Evolutionary conservation across 2,888 invertebrate species (phyloP), one percentile per base, ranked within the genome.

Genomic region (Nebria brevicollis): DNA sequence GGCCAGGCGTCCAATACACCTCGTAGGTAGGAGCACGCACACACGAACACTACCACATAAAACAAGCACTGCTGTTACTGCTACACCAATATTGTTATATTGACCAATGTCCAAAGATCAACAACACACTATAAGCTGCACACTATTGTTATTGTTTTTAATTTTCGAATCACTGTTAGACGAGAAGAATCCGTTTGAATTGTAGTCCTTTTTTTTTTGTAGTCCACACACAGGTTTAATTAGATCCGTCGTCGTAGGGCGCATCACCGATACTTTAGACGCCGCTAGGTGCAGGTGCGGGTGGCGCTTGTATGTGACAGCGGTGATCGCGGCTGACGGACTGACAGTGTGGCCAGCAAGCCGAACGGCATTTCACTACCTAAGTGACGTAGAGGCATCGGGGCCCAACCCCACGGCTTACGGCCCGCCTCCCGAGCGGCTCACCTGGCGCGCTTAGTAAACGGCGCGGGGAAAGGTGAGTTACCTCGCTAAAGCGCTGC

Each of bases 91-190:
- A 54, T 54, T 54, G 54, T 54, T 54, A 54, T 54, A 54, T 20
- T 20, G 54, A 54, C 54, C 20, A 20, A 54, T 3, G 54, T 54
- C 54, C 54, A 54, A 54, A 54, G 54, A 54, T 54, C 54, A 54
- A 54, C 54, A 54, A 15, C 66, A 66, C 66, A 5, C 3, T 15
- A n/a, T 66, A n/a, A 4, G n/a, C 68, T 68, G 11, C 15, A 68
- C 68, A 25, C 68, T 54, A 13, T 20, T 68, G 11, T 72, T 25
- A 25, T 26, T 72, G 20, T 72, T 34, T 34, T 34, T 86, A 86
- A 88, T 88, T 88, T 88, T 88, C 88, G 88, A 88, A 88, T 88
- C 88, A 87, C 86, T 83, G 85, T 85, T 84, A 1, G 86, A 87
- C 87, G 87, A 86, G 87, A 84, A 83, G 83, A 82, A 65, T 77